Base-by-base conservation (phyloP, 2,797 vertebrate species). In the Percopsis omiscomaycus region DNA sequence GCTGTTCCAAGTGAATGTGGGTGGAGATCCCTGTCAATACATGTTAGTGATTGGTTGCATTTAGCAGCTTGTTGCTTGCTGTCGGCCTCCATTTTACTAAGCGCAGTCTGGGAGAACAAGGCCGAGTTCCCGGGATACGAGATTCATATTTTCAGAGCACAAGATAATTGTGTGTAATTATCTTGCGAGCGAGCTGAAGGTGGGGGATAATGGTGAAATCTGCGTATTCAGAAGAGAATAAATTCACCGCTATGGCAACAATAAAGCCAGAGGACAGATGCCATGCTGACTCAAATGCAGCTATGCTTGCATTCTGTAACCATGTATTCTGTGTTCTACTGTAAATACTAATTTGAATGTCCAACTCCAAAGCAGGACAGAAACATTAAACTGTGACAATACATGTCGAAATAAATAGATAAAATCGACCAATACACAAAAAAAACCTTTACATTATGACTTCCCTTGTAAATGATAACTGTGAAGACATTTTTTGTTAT, bases 121-220 rank as follows among this genome's bases (percentile, higher is more conserved):
- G 54, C 56, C 3, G 29, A 49, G 3, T 58, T 48, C 27, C 48
- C 57, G 27, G 49, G 12, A 55, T 64, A 45, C 1, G n/a, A 5
- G 52, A 53, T 58, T 45, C 44, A 3, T 56, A 61, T 66, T 59
- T 56, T 56, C 13, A 5, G 55, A 16, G 28, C 66, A 13, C 22
- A 62, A 70, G 62, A 47, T 62, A 22, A 63, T 45, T 55, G 32
- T 48, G 29, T 64, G 61, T 62, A 52, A 60, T 56, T 67, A 53
- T 4, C 49, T 22, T 14, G 8, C 58, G 44, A 53, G 59, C 42
- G 44, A 60, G n/a, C 15, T 16, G 50, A 55, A 28, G 14, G 12
- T 9, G 37, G 64, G 57, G 14, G 28, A 3, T 22, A 49, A 67
- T 61, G 3, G 30, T 57, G 65, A 58, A 59, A 4, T 55, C 12